Base-by-base conservation (phyloP, 2,888 invertebrate species). In the Hirtodrosophila cameraria region DNA sequence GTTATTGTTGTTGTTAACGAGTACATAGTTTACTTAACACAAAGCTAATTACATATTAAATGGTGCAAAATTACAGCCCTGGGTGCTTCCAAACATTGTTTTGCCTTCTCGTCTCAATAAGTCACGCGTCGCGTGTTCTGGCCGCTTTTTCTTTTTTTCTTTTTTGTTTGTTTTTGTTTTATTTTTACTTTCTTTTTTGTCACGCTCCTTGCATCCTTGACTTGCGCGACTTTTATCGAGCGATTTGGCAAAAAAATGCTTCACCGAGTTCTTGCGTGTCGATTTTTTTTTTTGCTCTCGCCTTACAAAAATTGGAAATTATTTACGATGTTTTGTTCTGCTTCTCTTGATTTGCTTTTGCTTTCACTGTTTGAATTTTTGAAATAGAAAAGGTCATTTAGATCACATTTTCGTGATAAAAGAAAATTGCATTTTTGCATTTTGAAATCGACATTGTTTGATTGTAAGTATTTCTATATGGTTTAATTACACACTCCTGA, bases 11-110 rank as follows among this genome's bases (percentile, higher is more conserved):
- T 60, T 60, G 42, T 59, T 70, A 67, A 70, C 74, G 62, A 70
- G 68, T 73, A 70, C 48, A 69, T 70, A 65, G 76, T 84, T 85
- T 81, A 88, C 88, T 88, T 86, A 86, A 86, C 86, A 86, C 88
- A 87, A 86, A 86, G 72, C 86, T 86, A 85, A 83, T 85, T 88
- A 87, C 77, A 84, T 84, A 85, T 78, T 82, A 87, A 86, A 81
- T 89, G 87, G 89, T 89, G 89, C 89, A 88, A 86, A 87, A 89
- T 88, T 88, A 89, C 89, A 86, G 89, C 89, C 89, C 88, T 88
- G 84, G 89, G 88, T 88, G 88, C 85, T 86, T 86, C 60, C 77
- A 76, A 88, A 81, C 88, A 89, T 89, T 88, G 89, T 73, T 87
- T 89, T 87, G 88, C 86, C 82, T 66, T 63, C 78, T 84, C 84